phyloP scores from a whole-genome alignment of 2,888 invertebrate species.

The Punctoribates punctum region DNA sequence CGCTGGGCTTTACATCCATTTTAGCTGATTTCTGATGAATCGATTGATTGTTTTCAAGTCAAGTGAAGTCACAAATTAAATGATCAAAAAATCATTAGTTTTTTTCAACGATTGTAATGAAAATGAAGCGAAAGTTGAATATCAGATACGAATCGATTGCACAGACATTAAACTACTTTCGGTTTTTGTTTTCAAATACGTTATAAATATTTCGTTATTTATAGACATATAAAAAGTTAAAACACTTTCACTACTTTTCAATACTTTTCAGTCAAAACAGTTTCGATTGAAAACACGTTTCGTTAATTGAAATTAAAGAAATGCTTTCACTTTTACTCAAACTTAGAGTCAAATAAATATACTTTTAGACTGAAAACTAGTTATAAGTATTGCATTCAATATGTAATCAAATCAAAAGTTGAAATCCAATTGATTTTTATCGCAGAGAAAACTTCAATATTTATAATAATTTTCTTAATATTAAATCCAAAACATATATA shows the following conservation, averaged over 20 bases:
- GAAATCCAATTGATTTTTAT: background rate
- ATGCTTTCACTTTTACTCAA: background rate
- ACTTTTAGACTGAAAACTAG: constrained; percentile 14
- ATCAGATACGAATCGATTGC: constrained; percentile 21
- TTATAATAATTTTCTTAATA: background rate
- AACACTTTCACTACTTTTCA: background rate
- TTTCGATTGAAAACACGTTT: constrained; percentile 8
- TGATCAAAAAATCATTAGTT: background rate
- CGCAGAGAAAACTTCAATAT: background rate
- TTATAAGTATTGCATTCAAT: background rate
- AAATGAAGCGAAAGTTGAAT: background rate
- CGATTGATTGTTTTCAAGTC: too few species aligned
- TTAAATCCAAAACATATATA: background rate
- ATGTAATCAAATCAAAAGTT: background rate
- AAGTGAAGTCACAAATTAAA: background rate
- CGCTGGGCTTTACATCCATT: constrained; percentile 31
- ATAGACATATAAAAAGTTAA: background rate
- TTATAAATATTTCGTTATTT: background rate
- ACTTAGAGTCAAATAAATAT: background rate
- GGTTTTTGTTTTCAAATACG: background rate
- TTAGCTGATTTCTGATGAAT: background rate
- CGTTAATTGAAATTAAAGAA: background rate
- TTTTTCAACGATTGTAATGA: background rate
- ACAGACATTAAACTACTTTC: background rate
- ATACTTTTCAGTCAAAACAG: background rate